Evolutionary conservation across 2,113 vertebrate genomes (phyloP).

Genomic region (Apistogramma diplotaenia): DNA sequence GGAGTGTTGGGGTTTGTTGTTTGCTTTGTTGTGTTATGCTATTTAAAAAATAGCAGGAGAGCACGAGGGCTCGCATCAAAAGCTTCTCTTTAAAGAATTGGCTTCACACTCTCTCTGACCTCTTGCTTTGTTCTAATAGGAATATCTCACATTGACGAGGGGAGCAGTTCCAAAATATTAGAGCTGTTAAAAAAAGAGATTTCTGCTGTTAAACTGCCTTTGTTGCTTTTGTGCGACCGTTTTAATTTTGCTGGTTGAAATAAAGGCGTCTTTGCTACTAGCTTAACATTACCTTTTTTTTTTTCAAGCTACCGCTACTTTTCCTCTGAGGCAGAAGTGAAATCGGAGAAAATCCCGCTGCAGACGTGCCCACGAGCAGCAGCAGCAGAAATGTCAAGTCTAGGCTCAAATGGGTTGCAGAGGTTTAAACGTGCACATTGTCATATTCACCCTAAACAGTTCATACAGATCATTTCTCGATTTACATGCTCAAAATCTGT

Average conservation of each 20-base stretch:
- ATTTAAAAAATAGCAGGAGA: constrained; percentile 10
- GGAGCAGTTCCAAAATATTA: constrained; percentile 20
- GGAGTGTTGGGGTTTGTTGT: constrained; percentile 10
- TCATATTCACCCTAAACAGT: not conserved
- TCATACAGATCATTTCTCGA: not conserved
- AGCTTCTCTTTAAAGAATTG: constrained; percentile 11
- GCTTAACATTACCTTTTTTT: not conserved
- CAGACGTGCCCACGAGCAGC: constrained; percentile 21
- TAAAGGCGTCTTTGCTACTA: not conserved
- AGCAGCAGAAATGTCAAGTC: constrained; percentile 36
- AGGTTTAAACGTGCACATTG: not conserved
- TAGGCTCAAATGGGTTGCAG: not conserved
- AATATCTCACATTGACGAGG: constrained; percentile 33
- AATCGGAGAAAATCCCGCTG: constrained; percentile 10
- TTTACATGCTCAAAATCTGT: constrained; percentile 22
- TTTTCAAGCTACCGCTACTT: not conserved
- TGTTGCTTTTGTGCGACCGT: not conserved
- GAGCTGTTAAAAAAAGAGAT: constrained; percentile 17
- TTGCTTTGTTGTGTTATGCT: constrained; percentile 11
- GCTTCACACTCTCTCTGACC: constrained; percentile 47
- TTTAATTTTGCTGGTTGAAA: constrained; percentile 15
- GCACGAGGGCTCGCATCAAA: constrained; percentile 30
- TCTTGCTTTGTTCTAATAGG: constrained; percentile 45
- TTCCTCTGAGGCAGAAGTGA: constrained; percentile 5
- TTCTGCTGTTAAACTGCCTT: not conserved